Evolutionary conservation across 2,888 invertebrate species (phyloP), one percentile per base, ranked within the genome.

Genomic region (Drosophila borealis): DNA sequence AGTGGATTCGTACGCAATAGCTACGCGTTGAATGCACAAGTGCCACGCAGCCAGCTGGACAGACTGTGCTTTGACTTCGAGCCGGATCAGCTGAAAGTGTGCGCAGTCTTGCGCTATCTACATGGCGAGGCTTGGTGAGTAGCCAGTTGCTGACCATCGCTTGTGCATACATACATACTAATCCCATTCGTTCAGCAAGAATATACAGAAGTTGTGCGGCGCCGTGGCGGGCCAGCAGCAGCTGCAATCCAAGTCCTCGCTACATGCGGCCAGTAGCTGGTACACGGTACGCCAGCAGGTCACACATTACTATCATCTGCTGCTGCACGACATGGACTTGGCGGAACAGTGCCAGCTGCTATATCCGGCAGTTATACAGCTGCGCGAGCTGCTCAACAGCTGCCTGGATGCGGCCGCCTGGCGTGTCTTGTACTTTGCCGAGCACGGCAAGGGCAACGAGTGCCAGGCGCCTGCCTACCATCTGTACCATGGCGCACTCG

Each of bases 391-490:
- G 29, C 65, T 91, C 0, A 90, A 90, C 63, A 80, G 78, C 34
- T 82, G 87, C 48, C 69, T 89, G 37, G 84, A 83, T 36, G 59
- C 62, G 36, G 87, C 89, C 3, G 69, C 80, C 3, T 86, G 90
- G 74, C 90, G 91, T 44, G 49, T 75, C 0, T 64, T 92, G 0
- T 91, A 90, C 48, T 89, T 88, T 51, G 91, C 91, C 3, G 90
- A 91, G 66, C 88, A 86, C 44, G 75, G 63, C 36, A 90, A 90
- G 37, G 92, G 92, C 0, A 92, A 92, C 61, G 89, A 91, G 21
- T 91, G 91, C 42, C 85, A 83, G 45, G 79, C 90, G 3, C 84
- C 92, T 6, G 88, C 90, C 3, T 92, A 92, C 84, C 93, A 93
- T 62, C 75, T 92, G 4, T 81, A 92, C 4, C 92, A 92, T 62